Base-by-base conservation (phyloP, 2,888 invertebrate species). In the Coelogynopora nodosa region DNA sequence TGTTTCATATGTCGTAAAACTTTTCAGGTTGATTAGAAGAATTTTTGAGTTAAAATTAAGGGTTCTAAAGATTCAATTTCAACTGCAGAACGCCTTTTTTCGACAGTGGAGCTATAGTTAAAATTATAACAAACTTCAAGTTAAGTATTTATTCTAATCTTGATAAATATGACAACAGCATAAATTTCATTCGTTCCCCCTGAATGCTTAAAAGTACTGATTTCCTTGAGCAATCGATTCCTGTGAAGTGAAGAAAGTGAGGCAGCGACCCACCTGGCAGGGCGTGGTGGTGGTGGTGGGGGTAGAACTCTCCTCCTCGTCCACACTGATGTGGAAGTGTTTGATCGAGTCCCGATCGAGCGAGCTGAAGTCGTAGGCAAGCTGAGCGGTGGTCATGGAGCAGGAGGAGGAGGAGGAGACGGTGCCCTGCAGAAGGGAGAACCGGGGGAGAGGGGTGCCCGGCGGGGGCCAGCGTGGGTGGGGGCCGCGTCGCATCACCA, bases 341-440 rank as follows among this genome's bases (percentile, higher is more conserved):
- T 85, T 85, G 74, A 85, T 85, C 28, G 67, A 67, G 27, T 49
- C 85, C 0, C 28, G 67, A 30, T 85, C 85, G 18, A 85, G 29
- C n/a, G 85, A 67, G 0, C 31, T 85, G 85, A 85, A 85, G 30
- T 85, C 85, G 74, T 85, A 85, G 10, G 85, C 27, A 0, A 85
- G 74, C 5, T 26, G 74, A 23, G 2, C 74, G 18, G 49, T 49
- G 49, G 49, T 18, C 5, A 49, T 18, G 18, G 49, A 10, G 49
- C 5, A 5, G 49, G 49, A 18, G 49, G 49, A 5, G 49, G 49
- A 10, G 49, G 49, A 18, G 49, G 18, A 5, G 49, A 18, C 18
- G 18, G 49, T 18, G 49, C 5, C 5, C 5, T 49, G 49, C 18
- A 74, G 74, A 23, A 74, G 23, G 74, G 74, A 74, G 23, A 74